Base-by-base conservation (phyloP, 2,113 vertebrate species). In the Forbesichthys agassizii region DNA sequence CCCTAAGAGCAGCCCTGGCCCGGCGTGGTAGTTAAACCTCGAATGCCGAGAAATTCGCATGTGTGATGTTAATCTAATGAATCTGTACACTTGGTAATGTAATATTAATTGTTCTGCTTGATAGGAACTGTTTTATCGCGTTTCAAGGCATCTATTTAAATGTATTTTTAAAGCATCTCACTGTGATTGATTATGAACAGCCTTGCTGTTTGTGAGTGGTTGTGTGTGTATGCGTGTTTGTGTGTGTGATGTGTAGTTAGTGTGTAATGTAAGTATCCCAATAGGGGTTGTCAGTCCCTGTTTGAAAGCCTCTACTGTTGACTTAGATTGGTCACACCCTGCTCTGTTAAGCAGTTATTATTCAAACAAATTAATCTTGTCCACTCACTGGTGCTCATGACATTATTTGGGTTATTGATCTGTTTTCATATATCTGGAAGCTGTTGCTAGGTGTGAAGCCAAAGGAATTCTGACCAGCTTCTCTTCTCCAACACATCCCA, bases 241-340 rank as follows among this genome's bases (percentile, higher is more conserved):
- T 52, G 9, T 52, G 11, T 52, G 69, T 55, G 62, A 57, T 42
- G 33, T 70, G 71, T 66, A 56, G 56, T 71, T 71, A 36, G 67
- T 71, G 48, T 82, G 57, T 69, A 14, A 78, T 72, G 66, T 77
- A 68, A 64, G 66, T 64, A 20, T 42, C 36, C 7, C 7, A 68
- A 61, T 46, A 66, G 61, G 78, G 49, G 12, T 42, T 42, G 49
- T 51, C 49, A 13, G 48, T 70, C 53, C 49, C 49, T 68, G 51
- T 77, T 74, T 79, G 71, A 85, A 79, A 69, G 81, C 77, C 48
- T 65, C 72, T 55, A 72, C 74, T 76, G 71, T 81, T 73, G 67
- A 11, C 27, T 48, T 74, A 53, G 42, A 33, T 27, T 49, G 5
- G 49, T 3, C 5, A 5, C 7, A 4, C 33, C 5, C 11, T 7